Percentiles rank a stretch among this genome's conserved stretches.
These are phyloP conservation scores for Cirrhinus molitorella DNA, from an alignment of 2,797 vertebrate genomes.

Conservation along the genomic window DNA sequence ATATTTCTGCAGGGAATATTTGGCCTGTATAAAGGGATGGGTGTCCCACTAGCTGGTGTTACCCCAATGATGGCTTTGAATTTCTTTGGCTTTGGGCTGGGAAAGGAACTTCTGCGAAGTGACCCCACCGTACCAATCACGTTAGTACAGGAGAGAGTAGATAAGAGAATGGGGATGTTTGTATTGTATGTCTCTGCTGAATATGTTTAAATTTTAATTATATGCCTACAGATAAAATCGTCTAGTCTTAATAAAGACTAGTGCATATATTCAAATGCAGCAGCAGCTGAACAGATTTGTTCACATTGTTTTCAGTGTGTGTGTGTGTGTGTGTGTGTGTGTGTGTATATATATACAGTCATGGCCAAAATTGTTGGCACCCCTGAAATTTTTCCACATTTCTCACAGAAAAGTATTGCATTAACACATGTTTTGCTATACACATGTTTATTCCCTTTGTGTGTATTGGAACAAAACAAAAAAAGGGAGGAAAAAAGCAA, in stretches of 20 bases:
- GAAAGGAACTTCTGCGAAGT: constrained; percentile 81
- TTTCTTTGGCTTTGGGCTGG: constrained; percentile 82
- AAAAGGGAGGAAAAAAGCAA: too few relatives aligned
- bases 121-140: constrained; percentile 69
- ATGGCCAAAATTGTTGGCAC: too few relatives aligned
- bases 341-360: too few relatives aligned
- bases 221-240: neutral
- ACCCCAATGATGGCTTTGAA: constrained; percentile 84
- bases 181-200: neutral
- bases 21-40: constrained; percentile 84
- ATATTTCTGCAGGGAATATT: constrained; percentile 72
- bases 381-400: too few relatives aligned
- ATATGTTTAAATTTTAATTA: neutral
- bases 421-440: too few relatives aligned
- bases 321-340: too few relatives aligned
- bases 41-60: constrained; percentile 77
- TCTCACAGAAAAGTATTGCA: too few relatives aligned
- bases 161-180: neutral
- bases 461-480: too few relatives aligned
- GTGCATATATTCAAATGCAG: too few relatives aligned
- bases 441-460: too few relatives aligned
- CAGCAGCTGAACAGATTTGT: too few relatives aligned
- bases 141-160: constrained; percentile 66
- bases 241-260: neutral
- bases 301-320: too few relatives aligned